Evolutionary conservation across 1,140 invertebrate genomes (phyloP), one percentile per base, ranked within the genome.

Genomic region (Brachionus rubens): DNA sequence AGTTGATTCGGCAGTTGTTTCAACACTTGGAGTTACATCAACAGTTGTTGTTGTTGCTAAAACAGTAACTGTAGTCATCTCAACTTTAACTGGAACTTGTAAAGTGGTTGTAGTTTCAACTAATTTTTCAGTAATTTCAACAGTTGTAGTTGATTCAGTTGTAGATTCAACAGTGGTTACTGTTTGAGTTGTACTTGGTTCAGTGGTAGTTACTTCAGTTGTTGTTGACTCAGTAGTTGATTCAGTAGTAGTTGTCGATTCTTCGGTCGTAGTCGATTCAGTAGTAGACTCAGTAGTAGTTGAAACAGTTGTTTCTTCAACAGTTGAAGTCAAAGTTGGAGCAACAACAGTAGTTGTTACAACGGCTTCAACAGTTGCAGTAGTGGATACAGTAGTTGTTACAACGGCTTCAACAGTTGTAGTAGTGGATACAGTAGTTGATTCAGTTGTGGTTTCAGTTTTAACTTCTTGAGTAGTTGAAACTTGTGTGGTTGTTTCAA

Each of bases 161-260:
- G 48, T 52, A 28, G 48, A 5, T 21, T 43, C 21, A 40, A 48
- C 46, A 40, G 62, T 28, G 1, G 14, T 70, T 7, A 16, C n/a
- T n/a, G n/a, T n/a, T n/a, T n/a, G n/a, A n/a, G n/a, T n/a, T n/a
- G n/a, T n/a, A n/a, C n/a, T n/a, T n/a, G n/a, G 7, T 30, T 48
- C 48, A 70, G 41, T 21, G 26, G 67, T 70, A 6, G 67, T 70
- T 3, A 21, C 48, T 50, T 16, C 30, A 10, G 41, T 21, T 30
- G 67, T 70, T 14, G 54, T 59, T 33, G 54, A 33, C 14, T 30
- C 36, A 24, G 67, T 70, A 9, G 67, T 70, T 33, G 41, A 47
- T 50, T 30, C 33, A 9, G 2, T 19, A 0, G 67, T 47, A 24
- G 67, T 70, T 2, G 24, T 21, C 16, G n/a, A 28, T 19, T 36